Percentiles rank a stretch among this genome's conserved stretches.
phyloP scores from a whole-genome alignment of 2,888 invertebrate genomes.

The Pseudoips prasinana region DNA sequence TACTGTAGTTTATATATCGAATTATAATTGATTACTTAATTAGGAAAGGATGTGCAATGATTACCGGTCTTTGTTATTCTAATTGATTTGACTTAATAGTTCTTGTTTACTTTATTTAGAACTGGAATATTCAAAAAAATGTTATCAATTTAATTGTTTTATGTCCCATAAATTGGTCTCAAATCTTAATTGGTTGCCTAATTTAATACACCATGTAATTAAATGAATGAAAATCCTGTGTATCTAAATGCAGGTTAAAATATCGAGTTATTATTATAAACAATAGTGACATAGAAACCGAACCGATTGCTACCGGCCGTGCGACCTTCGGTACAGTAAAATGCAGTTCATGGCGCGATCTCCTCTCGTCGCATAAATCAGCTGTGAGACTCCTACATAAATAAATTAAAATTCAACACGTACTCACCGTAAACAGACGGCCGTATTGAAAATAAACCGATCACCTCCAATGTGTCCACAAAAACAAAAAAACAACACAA shows the following conservation, averaged over 20 bases:
- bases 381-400: slow-evolving; percentile 57
- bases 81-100: too few relatives aligned
- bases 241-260: slow-evolving; percentile 36
- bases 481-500: slow-evolving; percentile 72
- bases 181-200: too few relatives aligned
- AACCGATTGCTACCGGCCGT: slow-evolving; percentile 46
- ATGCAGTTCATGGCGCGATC: slow-evolving; percentile 64
- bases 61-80: too few relatives aligned
- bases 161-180: too few relatives aligned
- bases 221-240: too few relatives aligned
- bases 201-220: too few relatives aligned
- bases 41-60: too few relatives aligned
- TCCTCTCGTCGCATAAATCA: slow-evolving; percentile 67
- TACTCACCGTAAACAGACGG: slow-evolving; percentile 75
- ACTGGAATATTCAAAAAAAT: too few relatives aligned
- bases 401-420: slow-evolving; percentile 67
- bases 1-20: too few relatives aligned
- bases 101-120: too few relatives aligned
- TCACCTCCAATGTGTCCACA: slow-evolving; percentile 75
- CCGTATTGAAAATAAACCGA: slow-evolving; percentile 68
- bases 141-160: too few relatives aligned
- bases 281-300: slow-evolving; percentile 55
- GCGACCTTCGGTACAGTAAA: slow-evolving; percentile 64
- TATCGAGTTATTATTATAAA: slow-evolving; percentile 37
- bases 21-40: too few relatives aligned